A percentile compares a stretch with the other conserved stretches of the same genome.
Conservation (phyloP, 35 echinoderm and acorn worm genomes). For the Strongylocentrotus purpuratus region DNA sequence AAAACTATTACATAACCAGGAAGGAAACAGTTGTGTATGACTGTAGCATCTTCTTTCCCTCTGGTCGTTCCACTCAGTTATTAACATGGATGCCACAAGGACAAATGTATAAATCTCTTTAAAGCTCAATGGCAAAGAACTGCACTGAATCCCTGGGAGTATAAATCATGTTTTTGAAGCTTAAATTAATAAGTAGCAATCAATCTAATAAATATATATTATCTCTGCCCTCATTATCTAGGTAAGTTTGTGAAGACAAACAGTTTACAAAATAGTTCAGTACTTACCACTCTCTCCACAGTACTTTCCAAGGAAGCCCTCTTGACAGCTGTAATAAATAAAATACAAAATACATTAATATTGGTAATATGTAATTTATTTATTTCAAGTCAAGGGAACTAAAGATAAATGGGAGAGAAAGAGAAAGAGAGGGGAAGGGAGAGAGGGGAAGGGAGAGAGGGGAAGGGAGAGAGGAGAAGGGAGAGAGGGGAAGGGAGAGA, state of each 20-base stretch:
- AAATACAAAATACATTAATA: not conserved
- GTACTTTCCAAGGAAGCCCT: conserved; percentile 56
- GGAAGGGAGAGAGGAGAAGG: no score
- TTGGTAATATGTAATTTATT: not conserved
- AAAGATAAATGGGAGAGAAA: not conserved
- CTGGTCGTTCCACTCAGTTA: not conserved
- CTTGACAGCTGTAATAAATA: conserved; percentile 61
- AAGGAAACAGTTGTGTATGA: not conserved
- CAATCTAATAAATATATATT: not conserved
- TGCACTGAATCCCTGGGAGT: not conserved
- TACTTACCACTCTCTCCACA: conserved; percentile 80
- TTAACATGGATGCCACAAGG: not conserved
- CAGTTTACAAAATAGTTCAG: no score
- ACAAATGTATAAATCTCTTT: not conserved
- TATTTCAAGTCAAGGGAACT: not conserved
- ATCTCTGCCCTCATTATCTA: not conserved
- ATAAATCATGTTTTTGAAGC: not conserved
- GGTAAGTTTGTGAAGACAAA: no score
- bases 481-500: not conserved
- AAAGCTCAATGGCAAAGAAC: not conserved
- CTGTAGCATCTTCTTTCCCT: not conserved
- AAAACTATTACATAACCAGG: not conserved
- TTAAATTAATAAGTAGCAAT: not conserved
- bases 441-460: not conserved
- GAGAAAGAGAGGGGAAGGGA: not conserved